Conservation (phyloP, 2,888 invertebrate species). For the Pilophorus perplexus region DNA sequence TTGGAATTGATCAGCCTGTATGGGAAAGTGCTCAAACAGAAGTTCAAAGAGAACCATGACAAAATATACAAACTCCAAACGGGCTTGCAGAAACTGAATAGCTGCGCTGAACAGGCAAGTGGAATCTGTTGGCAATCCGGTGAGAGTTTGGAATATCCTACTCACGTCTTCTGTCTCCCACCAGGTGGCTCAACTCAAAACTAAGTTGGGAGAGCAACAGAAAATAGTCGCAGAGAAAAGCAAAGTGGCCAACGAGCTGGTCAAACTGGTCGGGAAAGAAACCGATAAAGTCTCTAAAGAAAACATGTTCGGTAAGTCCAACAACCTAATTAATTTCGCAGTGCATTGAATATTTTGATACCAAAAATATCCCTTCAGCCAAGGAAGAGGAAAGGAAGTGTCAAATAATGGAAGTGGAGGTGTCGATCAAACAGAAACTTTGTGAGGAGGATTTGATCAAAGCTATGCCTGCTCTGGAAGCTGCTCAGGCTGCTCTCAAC, state of each 20-base stretch:
- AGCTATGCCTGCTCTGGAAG: conserved; percentile 85
- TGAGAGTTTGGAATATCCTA: neutral
- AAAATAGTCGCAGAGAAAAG: conserved; percentile 82
- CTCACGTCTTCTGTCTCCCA: neutral
- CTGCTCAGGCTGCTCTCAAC: conserved; percentile 86
- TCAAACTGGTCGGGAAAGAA: conserved; percentile 81
- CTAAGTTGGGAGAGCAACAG: conserved; percentile 71
- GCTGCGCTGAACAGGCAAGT: conserved; percentile 75
- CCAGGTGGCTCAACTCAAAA: conserved; percentile 76
- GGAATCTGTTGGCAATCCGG: neutral
- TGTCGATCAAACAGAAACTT: conserved; percentile 76
- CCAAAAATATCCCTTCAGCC: conserved; percentile 55
- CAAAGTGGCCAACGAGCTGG: conserved; percentile 82
- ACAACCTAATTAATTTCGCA: neutral
- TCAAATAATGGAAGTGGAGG: conserved; percentile 82
- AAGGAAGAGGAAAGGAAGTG: conserved; percentile 88
- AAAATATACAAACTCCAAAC: conserved; percentile 80
- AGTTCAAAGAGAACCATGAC: conserved; percentile 66
- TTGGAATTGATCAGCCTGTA: conserved; percentile 87
- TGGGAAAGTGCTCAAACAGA: conserved; percentile 66
- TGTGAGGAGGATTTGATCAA: conserved; percentile 86
- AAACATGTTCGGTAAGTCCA: conserved; percentile 69
- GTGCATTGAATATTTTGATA: neutral
- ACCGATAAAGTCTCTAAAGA: conserved; percentile 88
- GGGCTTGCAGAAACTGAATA: conserved; percentile 81